Evolutionary conservation across 2,888 invertebrate species (phyloP).

Genomic region (Malacosoma neustria): DNA sequence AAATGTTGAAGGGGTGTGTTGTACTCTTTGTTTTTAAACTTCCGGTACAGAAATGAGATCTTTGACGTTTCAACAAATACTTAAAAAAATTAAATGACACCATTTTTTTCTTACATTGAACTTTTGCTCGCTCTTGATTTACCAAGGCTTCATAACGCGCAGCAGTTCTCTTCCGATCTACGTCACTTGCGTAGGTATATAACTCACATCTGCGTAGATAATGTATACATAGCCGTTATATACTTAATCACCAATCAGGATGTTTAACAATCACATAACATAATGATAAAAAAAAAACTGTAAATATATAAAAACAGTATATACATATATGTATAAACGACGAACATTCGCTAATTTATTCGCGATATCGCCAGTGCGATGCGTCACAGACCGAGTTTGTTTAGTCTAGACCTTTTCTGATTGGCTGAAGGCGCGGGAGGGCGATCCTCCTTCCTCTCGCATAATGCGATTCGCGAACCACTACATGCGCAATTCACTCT

Average conservation of each 20-base stretch:
- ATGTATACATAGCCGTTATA: slow-evolving; percentile 4
- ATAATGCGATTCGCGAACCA: slow-evolving; percentile 64
- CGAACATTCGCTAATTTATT: slow-evolving; percentile 52
- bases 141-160: slow-evolving; percentile 53
- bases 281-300: no score
- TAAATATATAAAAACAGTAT: slow-evolving; percentile 13
- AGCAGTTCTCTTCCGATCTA: slow-evolving; percentile 27
- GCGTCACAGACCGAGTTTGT: slow-evolving; percentile 33
- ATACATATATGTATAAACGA: slow-evolving; percentile 2
- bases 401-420: slow-evolving; percentile 40
- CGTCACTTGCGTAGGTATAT: slow-evolving; percentile 19
- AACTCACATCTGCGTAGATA: slow-evolving; percentile 3
- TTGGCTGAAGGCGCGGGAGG: slow-evolving; percentile 60
- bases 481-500: no score
- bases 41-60: slow-evolving; percentile 37
- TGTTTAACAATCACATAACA: no score
- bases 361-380: slow-evolving; percentile 41
- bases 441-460: slow-evolving; percentile 71
- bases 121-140: slow-evolving; percentile 36
- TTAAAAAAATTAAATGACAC: slow-evolving; percentile 10
- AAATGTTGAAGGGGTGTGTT: slow-evolving; percentile 16
- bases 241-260: slow-evolving; percentile 21
- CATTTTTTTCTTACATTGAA: slow-evolving; percentile 21
- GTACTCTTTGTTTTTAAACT: slow-evolving; percentile 54
- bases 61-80: slow-evolving; percentile 42